phyloP scores from a whole-genome alignment of 2,888 invertebrate genomes.

The Pantelozetes paolii region DNA sequence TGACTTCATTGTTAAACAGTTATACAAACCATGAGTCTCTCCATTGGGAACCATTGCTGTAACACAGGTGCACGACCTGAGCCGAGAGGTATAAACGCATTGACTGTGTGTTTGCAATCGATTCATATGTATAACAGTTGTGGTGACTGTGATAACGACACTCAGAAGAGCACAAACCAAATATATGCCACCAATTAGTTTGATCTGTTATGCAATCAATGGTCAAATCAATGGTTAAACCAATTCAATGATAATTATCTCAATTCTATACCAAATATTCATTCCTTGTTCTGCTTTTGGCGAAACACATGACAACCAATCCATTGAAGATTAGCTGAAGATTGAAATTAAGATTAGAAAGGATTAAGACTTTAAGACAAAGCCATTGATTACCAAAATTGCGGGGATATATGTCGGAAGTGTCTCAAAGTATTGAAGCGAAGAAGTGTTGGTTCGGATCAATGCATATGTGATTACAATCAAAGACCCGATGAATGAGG shows the following conservation, averaged over 20 bases:
- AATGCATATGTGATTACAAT: conserved; percentile 74
- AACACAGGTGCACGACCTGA: conserved; percentile 63
- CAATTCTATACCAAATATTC: conserved; percentile 85
- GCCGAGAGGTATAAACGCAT: conserved; percentile 61
- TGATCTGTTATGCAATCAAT: conserved; percentile 2
- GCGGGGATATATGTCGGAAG: conserved; percentile 92
- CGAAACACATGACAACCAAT: conserved; percentile 77
- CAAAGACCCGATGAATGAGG: conserved; percentile 69
- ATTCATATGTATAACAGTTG: conserved; percentile 83
- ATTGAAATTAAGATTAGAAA: conserved; percentile 3
- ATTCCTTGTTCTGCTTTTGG: conserved; percentile 75
- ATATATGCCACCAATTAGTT: conserved; percentile 16
- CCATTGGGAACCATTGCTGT: conserved; percentile 60
- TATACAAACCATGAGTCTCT: not conserved
- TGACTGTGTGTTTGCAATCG: conserved; percentile 77
- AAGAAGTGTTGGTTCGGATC: conserved; percentile 71
- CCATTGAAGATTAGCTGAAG: conserved; percentile 76
- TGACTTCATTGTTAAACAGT: not conserved
- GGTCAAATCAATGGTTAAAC: not conserved
- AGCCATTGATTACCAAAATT: conserved; percentile 66
- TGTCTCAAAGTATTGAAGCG: conserved; percentile 73
- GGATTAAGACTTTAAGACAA: not conserved
- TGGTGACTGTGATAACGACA: conserved; percentile 80
- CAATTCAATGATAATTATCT: too few relatives aligned
- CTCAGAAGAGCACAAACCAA: conserved; percentile 65